phyloP scores from a whole-genome alignment of 2,888 invertebrate species.

The Frankliniella fusca region DNA sequence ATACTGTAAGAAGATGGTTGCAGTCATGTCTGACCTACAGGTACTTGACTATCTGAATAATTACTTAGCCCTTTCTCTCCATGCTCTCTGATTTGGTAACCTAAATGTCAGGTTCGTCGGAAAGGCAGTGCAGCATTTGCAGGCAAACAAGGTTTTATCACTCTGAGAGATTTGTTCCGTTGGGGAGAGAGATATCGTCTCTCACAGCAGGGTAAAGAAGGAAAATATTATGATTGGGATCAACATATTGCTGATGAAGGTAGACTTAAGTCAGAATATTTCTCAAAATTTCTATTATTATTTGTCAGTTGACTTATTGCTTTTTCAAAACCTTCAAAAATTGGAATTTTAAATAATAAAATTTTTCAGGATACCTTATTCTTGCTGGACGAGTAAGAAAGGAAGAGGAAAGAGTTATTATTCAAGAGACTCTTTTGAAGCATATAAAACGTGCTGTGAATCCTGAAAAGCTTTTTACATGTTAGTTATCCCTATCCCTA shows the following conservation, averaged over 20 bases:
- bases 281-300: constrained; percentile 13
- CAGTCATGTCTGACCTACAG: constrained; percentile 86
- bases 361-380: constrained; percentile 69
- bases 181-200: constrained; percentile 93
- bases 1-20: constrained; percentile 85
- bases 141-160: constrained; percentile 87
- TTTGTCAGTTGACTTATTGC: background rate
- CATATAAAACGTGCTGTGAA: constrained; percentile 73
- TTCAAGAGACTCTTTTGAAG: constrained; percentile 71
- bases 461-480: constrained; percentile 66
- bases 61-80: background rate
- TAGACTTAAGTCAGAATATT: constrained; percentile 34
- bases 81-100: background rate
- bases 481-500: constrained; percentile 43
- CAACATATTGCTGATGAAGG: constrained; percentile 94
- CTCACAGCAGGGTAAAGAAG: constrained; percentile 57
- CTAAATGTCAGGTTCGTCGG: constrained; percentile 51
- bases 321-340: background rate
- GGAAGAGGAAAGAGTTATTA: constrained; percentile 73
- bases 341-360: background rate
- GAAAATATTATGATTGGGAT: constrained; percentile 86
- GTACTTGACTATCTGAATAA: constrained; percentile 46
- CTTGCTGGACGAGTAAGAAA: constrained; percentile 89
- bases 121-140: constrained; percentile 84
- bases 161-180: constrained; percentile 88